Percentiles rank a stretch among this genome's conserved stretches.
Conservation (phyloP, 2,797 vertebrate species). For the Pangasius macronema region DNA sequence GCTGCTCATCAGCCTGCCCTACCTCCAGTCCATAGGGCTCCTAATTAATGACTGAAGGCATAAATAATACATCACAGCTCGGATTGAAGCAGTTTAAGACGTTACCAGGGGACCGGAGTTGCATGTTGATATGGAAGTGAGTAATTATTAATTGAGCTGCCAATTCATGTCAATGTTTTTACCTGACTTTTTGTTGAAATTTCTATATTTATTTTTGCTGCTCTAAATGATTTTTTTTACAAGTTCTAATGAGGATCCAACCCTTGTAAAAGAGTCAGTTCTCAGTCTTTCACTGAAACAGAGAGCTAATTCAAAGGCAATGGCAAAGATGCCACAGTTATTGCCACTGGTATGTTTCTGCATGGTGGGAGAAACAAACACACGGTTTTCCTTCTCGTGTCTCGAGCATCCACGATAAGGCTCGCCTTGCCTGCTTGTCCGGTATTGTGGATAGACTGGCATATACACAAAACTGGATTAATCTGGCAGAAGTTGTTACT, state of each 20-base stretch:
- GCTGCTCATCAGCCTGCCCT: constrained; percentile 11
- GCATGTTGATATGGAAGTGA: not conserved
- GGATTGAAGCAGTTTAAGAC: constrained; percentile 54
- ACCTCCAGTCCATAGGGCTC: constrained; percentile 7
- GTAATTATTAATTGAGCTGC: not conserved
- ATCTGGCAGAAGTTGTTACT: not conserved
- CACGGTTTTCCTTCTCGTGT: not conserved
- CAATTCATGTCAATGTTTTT: not conserved
- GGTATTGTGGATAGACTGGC: not conserved
- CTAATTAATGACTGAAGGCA: constrained; percentile 44
- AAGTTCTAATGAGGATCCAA: not conserved
- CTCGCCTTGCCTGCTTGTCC: not conserved
- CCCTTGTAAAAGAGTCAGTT: no score
- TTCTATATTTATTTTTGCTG: not conserved
- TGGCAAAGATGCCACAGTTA: not conserved
- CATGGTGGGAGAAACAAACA: not conserved
- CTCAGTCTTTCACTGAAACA: not conserved
- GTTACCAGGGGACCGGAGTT: not conserved
- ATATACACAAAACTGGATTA: not conserved
- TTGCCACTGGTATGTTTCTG: not conserved
- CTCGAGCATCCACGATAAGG: not conserved
- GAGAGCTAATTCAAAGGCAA: not conserved
- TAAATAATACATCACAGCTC: constrained; percentile 68
- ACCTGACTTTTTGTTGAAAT: not conserved
- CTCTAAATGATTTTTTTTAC: not conserved